Conservation (phyloP, 1,140 invertebrate species). For the Octopus sinensis region DNA sequence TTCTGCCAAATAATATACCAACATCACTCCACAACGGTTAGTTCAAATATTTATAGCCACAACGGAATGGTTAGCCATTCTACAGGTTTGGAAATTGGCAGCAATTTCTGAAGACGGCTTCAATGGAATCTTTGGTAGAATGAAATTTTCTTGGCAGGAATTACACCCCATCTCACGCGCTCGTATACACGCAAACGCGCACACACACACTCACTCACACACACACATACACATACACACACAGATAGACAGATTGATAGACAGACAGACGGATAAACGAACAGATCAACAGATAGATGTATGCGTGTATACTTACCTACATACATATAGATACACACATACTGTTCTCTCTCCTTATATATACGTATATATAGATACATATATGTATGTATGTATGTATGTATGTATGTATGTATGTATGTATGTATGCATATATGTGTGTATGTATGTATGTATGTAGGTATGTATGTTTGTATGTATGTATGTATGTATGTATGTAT, state of each 20-base stretch:
- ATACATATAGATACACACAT: constrained; percentile 7
- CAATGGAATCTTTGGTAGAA: neutral
- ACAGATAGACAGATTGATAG: neutral
- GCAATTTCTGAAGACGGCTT: neutral
- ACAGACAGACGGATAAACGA: neutral
- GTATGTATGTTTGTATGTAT: neutral
- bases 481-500: constrained; percentile 9
- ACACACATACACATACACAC: neutral
- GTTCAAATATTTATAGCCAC: neutral
- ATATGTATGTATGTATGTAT: neutral
- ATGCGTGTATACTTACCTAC: constrained; percentile 7
- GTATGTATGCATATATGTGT: neutral
- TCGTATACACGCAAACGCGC: too few relatives aligned
- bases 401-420: neutral
- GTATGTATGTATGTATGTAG: neutral
- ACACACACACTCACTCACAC: neutral
- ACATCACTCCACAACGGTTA: neutral
- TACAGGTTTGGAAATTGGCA: neutral
- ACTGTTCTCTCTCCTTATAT: neutral
- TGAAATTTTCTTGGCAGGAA: neutral
- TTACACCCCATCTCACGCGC: neutral
- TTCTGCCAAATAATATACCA: neutral
- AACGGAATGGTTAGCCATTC: neutral
- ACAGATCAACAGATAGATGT: neutral
- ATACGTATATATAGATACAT: neutral